phyloP scores from a whole-genome alignment of 2,888 invertebrate species.

The Brachypalpus laphriformis region DNA sequence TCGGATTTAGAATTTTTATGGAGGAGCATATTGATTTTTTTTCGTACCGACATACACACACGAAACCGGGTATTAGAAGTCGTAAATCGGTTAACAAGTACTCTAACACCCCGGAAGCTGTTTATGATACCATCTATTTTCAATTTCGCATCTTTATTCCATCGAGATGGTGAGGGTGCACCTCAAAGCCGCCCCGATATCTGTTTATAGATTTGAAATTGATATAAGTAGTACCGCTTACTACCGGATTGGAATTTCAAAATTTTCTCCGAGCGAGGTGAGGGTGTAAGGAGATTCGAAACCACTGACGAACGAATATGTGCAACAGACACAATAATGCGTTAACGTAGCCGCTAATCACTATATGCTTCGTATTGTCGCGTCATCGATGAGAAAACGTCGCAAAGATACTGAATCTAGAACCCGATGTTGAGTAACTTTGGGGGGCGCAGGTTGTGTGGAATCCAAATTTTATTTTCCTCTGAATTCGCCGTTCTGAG shows the following conservation, averaged over 20 bases:
- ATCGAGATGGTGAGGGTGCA: background rate
- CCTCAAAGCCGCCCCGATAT: background rate
- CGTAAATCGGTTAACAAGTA: constrained; percentile 40
- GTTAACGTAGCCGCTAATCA: constrained; percentile 49
- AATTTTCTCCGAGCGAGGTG: background rate
- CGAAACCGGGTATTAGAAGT: constrained; percentile 5
- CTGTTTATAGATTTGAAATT: background rate
- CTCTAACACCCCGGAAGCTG: constrained; percentile 19
- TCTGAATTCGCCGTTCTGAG: constrained; percentile 39
- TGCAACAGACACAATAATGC: constrained; percentile 67
- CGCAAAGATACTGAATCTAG: constrained; percentile 71
- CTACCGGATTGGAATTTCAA: constrained; percentile 1
- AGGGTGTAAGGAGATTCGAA: background rate
- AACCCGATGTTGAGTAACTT: constrained; percentile 62
- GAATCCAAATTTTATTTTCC: constrained; percentile 19
- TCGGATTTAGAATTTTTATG: background rate
- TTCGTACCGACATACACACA: constrained; percentile 26
- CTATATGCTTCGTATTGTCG: constrained; percentile 43
- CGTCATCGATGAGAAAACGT: constrained; percentile 74
- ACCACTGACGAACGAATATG: constrained; percentile 2
- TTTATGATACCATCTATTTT: constrained; percentile 24
- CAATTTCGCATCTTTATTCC: background rate
- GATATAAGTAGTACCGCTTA: background rate
- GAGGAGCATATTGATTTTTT: constrained; percentile 64
- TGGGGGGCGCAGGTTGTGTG: constrained; percentile 61